Percentiles rank a stretch among this genome's conserved stretches.
These are phyloP conservation scores for Pseudorhombus dupliciocellatus DNA, from an alignment of 2,113 vertebrate species.

Conservation along the genomic window DNA sequence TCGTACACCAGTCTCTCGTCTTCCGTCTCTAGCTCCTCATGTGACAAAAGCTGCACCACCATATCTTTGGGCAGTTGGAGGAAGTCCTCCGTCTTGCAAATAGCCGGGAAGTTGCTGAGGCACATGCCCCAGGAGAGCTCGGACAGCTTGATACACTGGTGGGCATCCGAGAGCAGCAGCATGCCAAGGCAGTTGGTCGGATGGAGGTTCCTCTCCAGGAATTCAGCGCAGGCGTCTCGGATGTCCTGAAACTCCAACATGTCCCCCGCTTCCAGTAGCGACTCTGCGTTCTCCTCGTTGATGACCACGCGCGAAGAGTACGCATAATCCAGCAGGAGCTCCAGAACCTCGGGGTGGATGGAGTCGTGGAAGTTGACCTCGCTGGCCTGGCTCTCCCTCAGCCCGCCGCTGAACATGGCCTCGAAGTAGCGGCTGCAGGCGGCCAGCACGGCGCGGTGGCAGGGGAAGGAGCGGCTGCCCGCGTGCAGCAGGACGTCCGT, in stretches of 20 bases:
- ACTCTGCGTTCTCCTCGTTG: slow-evolving; percentile 88
- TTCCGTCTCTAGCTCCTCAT: slow-evolving; percentile 87
- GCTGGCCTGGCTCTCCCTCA: slow-evolving; percentile 84
- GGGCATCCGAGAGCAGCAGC: slow-evolving; percentile 85
- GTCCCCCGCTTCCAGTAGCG: slow-evolving; percentile 86
- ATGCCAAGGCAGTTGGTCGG: slow-evolving; percentile 87
- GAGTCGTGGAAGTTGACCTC: slow-evolving; percentile 86
- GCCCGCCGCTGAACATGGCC: slow-evolving; percentile 87
- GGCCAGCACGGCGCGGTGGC: slow-evolving; percentile 85
- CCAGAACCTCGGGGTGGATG: slow-evolving; percentile 86
- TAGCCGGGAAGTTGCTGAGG: slow-evolving; percentile 85
- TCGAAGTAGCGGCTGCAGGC: slow-evolving; percentile 88
- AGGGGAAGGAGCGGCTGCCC: slow-evolving; percentile 84
- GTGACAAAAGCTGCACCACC: slow-evolving; percentile 84
- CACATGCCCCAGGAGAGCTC: slow-evolving; percentile 88
- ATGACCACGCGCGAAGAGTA: slow-evolving; percentile 86
- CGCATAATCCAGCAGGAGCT: slow-evolving; percentile 86
- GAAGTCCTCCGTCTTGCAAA: slow-evolving; percentile 87
- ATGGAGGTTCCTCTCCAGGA: slow-evolving; percentile 86
- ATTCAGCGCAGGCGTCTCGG: slow-evolving; percentile 86
- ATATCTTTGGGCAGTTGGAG: slow-evolving; percentile 85
- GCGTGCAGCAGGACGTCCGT: slow-evolving; percentile 85
- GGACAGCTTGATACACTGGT: slow-evolving; percentile 84
- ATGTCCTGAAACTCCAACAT: slow-evolving; percentile 90
- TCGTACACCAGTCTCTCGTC: slow-evolving; percentile 87